Conservation (phyloP, 2,113 vertebrate genomes). For the Tiliqua scincoides region DNA sequence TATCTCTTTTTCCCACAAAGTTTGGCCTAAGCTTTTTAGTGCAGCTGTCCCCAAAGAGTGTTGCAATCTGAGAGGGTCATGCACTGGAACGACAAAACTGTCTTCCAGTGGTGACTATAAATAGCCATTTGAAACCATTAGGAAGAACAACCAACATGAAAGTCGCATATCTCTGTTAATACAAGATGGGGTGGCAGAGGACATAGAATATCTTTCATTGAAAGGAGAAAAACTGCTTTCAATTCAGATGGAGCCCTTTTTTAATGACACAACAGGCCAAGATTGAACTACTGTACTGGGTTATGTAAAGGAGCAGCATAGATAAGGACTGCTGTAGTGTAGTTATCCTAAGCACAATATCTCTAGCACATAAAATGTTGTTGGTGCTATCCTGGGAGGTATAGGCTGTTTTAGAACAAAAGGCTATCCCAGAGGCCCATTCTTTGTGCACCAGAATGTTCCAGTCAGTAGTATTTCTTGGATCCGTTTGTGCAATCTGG, state of each 20-base stretch:
- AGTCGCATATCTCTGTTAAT: neutral
- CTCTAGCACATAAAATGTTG: neutral
- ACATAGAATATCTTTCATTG: neutral
- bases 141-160: neutral
- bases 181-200: too few species aligned
- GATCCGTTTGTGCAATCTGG: neutral
- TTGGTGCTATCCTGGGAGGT: neutral
- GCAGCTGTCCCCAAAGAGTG: neutral
- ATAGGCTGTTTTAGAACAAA: too few species aligned
- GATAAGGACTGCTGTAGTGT: neutral
- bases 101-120: neutral
- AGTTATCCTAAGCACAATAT: neutral
- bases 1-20: slow-evolving; percentile 10
- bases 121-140: neutral
- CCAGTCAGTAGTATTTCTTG: neutral
- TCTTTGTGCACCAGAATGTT: neutral
- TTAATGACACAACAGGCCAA: too few species aligned
- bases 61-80: slow-evolving; percentile 3
- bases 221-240: neutral
- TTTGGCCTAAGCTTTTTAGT: neutral
- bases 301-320: neutral
- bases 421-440: neutral
- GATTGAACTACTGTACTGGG: neutral
- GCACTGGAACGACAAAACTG: neutral
- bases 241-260: neutral